phyloP scores from a whole-genome alignment of 2,888 invertebrate species.

The Calameuta pallipes region DNA sequence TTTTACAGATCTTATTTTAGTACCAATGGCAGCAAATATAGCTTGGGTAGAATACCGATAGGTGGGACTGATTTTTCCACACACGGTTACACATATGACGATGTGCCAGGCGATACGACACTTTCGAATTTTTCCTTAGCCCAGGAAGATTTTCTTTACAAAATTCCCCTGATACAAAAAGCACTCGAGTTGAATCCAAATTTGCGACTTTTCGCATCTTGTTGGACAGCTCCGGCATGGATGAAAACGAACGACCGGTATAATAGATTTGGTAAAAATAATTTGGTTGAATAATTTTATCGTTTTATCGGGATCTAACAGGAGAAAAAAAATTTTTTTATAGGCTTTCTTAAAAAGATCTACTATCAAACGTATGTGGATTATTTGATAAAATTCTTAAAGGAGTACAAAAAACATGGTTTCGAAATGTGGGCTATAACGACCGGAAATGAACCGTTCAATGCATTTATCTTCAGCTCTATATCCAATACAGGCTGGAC shows the following conservation, averaged over 20 bases:
- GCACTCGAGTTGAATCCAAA: constrained; percentile 30
- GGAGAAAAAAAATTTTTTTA: not conserved
- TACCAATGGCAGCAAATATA: constrained; percentile 79
- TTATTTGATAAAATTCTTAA: constrained; percentile 79
- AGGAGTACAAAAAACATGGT: constrained; percentile 76
- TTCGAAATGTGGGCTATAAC: constrained; percentile 80
- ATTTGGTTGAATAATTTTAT: not conserved
- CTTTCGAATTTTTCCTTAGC: constrained; percentile 75
- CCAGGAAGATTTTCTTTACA: constrained; percentile 74
- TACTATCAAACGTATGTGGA: constrained; percentile 84
- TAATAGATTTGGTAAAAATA: constrained; percentile 68
- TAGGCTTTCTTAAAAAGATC: constrained; percentile 1
- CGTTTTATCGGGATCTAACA: constrained; percentile 11
- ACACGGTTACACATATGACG: constrained; percentile 81
- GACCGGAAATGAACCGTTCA: constrained; percentile 85
- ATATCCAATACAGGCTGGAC: constrained; percentile 85
- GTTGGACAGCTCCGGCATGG: constrained; percentile 75
- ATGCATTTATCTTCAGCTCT: constrained; percentile 71
- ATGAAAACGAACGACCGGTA: constrained; percentile 75
- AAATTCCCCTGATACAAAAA: constrained; percentile 47
- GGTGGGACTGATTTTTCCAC: constrained; percentile 87
- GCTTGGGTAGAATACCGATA: constrained; percentile 81
- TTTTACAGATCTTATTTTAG: constrained; percentile 76
- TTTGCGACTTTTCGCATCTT: constrained; percentile 68
- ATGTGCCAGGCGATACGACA: constrained; percentile 71